These are phyloP conservation scores for Lepidonotus clava DNA, from an alignment of 2,888 invertebrate genomes.

Conservation along the genomic window DNA sequence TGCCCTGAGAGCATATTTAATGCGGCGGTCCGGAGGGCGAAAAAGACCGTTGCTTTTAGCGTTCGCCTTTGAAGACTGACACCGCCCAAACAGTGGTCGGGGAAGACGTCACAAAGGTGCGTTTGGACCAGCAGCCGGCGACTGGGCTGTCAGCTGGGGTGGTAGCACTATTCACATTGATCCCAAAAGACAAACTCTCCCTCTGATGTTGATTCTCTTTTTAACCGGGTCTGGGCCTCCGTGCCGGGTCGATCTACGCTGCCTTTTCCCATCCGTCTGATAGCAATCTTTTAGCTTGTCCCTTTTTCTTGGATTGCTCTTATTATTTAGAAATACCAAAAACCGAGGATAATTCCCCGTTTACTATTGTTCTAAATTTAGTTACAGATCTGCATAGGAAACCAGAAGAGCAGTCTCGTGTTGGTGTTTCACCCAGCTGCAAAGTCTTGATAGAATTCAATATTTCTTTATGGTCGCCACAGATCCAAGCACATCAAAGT, in stretches of 20 bases:
- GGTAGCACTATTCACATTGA: neutral
- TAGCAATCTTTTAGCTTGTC: neutral
- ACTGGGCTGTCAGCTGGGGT: neutral
- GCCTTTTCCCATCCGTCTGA: neutral
- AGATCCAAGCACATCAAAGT: too few relatives aligned
- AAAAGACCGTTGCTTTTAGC: conserved; percentile 23
- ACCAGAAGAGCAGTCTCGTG: too few relatives aligned
- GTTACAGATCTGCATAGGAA: too few relatives aligned
- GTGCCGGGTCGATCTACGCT: neutral
- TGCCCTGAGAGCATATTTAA: conserved; percentile 48
- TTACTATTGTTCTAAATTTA: too few relatives aligned
- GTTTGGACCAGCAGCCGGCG: neutral
- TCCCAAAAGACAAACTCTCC: conserved; percentile 22
- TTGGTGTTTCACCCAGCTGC: too few relatives aligned
- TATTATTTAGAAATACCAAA: too few relatives aligned
- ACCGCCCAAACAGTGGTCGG: conserved; percentile 11
- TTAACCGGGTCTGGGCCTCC: neutral
- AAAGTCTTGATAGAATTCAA: too few relatives aligned
- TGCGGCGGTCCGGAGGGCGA: neutral
- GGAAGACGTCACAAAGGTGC: conserved; percentile 27
- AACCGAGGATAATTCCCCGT: too few relatives aligned
- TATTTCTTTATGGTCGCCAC: too few relatives aligned
- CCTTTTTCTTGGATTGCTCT: too few relatives aligned
- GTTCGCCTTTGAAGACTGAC: conserved; percentile 44
- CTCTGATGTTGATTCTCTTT: conserved; percentile 10